A percentile compares a stretch with the other conserved stretches of the same genome.
phyloP scores from a whole-genome alignment of 2,888 invertebrate species.

The Leucophenga montana region DNA sequence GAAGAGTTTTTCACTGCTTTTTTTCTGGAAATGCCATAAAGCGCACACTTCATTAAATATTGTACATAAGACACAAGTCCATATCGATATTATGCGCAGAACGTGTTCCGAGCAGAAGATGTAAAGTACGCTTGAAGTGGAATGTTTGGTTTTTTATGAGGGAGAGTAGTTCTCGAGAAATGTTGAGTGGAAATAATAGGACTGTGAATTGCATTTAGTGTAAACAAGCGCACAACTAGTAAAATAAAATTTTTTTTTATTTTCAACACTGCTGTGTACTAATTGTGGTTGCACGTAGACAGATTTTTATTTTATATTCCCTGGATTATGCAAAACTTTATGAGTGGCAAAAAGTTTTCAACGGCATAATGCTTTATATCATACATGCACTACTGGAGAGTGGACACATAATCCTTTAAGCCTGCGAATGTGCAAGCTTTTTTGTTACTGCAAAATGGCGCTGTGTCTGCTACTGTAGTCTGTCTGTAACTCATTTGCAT shows the following conservation, averaged over 20 bases:
- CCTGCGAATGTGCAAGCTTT: not conserved
- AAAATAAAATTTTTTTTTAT: not conserved
- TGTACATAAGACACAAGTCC: conserved; percentile 2
- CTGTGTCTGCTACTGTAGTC: too few species aligned
- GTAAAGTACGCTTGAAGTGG: not conserved
- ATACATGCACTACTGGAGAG: not conserved
- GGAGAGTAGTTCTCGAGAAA: too few species aligned
- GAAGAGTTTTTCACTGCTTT: not conserved
- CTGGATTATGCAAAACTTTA: conserved; percentile 11
- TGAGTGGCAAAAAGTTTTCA: not conserved
- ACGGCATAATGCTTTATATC: not conserved
- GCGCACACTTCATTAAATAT: conserved; percentile 20
- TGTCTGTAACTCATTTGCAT: conserved; percentile 1
- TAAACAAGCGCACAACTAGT: not conserved
- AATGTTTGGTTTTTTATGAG: not conserved
- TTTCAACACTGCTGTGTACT: not conserved
- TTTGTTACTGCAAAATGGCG: too few species aligned
- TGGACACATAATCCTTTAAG: conserved; percentile 4
- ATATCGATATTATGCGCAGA: conserved; percentile 31
- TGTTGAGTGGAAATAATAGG: too few species aligned
- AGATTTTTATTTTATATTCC: not conserved
- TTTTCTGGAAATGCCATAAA: conserved; percentile 8
- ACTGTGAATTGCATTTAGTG: not conserved
- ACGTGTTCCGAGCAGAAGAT: conserved; percentile 30
- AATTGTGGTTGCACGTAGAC: not conserved